Base-by-base conservation (phyloP, 1,140 invertebrate species). In the Scaptomyza pallida region DNA sequence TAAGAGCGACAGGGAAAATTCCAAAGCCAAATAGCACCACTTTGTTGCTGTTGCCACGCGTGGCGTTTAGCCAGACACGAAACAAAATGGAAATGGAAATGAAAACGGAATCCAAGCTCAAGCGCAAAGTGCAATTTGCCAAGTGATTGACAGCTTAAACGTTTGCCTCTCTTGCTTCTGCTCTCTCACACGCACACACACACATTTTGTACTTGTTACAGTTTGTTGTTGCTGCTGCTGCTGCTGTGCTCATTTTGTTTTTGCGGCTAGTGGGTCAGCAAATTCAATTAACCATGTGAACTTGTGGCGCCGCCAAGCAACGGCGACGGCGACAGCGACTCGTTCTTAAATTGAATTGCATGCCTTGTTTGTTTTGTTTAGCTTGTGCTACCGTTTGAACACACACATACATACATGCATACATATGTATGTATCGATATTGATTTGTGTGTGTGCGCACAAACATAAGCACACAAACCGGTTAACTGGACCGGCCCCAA, bases 201-300 rank as follows among this genome's bases (percentile, higher is more conserved):
- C 35, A 1, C 16, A 5, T 19, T 43, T 5, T 55, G 19, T 26
- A 4, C 45, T 15, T 3, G 16, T 8, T 35, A 26, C 23, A 26
- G 23, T 26, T 26, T 26, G 23, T 13, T 43, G 10, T 16, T 43
- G 17, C 21, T 26, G 41, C 35, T 44, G 13, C n/a, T 50, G 33
- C n/a, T 17, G 48, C 33, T 51, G 30, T 33, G 23, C 41, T 51
- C 21, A 51, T 50, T 45, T 30, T 55, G 33, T 61, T 62, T 50
- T 65, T 54, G 57, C 55, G 70, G 68, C 56, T 68, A 78, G 70
- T 88, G 82, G 81, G 81, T 88, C 82, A 86, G 73, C 78, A 81
- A 86, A 86, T 86, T 86, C 74, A 86, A 86, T 86, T 82, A 86
- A 81, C 82, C 74, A 86, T 73, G 60, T 85, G 80, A 85, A 85